A percentile compares a stretch with the other conserved stretches of the same genome.
Evolutionary conservation across 2,888 invertebrate genomes (phyloP).

Genomic region (Cetonia aurata): DNA sequence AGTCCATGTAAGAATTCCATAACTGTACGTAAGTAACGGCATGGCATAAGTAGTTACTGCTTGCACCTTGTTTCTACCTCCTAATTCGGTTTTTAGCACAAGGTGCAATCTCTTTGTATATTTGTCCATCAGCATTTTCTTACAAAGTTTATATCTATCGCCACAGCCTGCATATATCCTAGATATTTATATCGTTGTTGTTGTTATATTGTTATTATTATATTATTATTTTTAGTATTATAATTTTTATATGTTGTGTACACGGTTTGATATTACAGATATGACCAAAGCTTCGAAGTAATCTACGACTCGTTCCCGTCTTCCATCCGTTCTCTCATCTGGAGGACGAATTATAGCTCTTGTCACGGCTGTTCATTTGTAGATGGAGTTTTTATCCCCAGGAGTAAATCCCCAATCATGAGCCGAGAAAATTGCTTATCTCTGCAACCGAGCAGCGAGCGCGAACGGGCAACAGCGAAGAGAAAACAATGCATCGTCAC

Average conservation of each 20-base stretch:
- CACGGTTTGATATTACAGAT: slow-evolving; percentile 48
- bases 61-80: too few species aligned
- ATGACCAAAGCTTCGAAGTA: slow-evolving; percentile 58
- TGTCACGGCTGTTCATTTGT: slow-evolving; percentile 80
- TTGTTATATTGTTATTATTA: too few species aligned
- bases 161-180: too few species aligned
- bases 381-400: slow-evolving; percentile 78
- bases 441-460: slow-evolving; percentile 62
- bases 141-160: too few species aligned
- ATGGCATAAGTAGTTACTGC: too few species aligned
- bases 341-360: slow-evolving; percentile 76
- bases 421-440: slow-evolving; percentile 78
- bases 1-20: too few species aligned
- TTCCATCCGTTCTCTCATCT: slow-evolving; percentile 64
- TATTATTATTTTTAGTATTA: too few species aligned
- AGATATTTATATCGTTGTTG: too few species aligned
- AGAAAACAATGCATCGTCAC: slow-evolving; percentile 57
- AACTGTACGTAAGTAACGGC: too few species aligned
- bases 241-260: not conserved
- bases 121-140: too few species aligned
- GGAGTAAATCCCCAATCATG: slow-evolving; percentile 77
- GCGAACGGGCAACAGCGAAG: slow-evolving; percentile 49
- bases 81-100: too few species aligned
- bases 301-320: slow-evolving; percentile 59
- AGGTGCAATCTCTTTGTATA: too few species aligned